Percentiles rank a stretch among this genome's conserved stretches.
phyloP scores from a whole-genome alignment of 2,888 invertebrate species.

The Cylloceria caligata region DNA sequence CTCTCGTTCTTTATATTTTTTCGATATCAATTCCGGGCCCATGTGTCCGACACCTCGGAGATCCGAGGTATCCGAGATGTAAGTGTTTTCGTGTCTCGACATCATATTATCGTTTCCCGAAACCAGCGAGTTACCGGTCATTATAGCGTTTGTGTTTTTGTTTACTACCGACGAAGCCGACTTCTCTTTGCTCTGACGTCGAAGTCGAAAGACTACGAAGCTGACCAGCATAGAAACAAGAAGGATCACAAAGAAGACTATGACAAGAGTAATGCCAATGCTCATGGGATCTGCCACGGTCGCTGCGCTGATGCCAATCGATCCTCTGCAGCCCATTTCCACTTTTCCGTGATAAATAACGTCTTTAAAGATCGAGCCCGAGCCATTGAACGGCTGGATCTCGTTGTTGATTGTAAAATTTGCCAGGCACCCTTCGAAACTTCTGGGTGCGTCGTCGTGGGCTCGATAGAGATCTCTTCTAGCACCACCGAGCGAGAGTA shows the following conservation, averaged over 20 bases:
- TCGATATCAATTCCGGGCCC: slow-evolving; percentile 94
- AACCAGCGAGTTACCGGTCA: slow-evolving; percentile 89
- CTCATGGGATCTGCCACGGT: slow-evolving; percentile 94
- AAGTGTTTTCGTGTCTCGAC: slow-evolving; percentile 89
- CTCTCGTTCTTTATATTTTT: slow-evolving; percentile 95
- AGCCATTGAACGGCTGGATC: slow-evolving; percentile 95
- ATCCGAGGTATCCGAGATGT: slow-evolving; percentile 87
- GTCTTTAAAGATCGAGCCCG: slow-evolving; percentile 92
- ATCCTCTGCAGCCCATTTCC: slow-evolving; percentile 90
- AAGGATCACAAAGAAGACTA: slow-evolving; percentile 96
- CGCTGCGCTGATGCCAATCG: slow-evolving; percentile 90
- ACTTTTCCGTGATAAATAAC: slow-evolving; percentile 90
- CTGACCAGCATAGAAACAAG: slow-evolving; percentile 95
- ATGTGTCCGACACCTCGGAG: slow-evolving; percentile 91
- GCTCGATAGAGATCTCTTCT: slow-evolving; percentile 87
- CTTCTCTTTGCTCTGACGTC: slow-evolving; percentile 95
- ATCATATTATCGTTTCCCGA: slow-evolving; percentile 90
- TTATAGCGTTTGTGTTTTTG: slow-evolving; percentile 92
- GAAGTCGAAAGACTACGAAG: slow-evolving; percentile 95
- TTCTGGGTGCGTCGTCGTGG: slow-evolving; percentile 85
- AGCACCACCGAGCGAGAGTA: slow-evolving; percentile 92
- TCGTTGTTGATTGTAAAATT: slow-evolving; percentile 96
- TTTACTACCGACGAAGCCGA: slow-evolving; percentile 90
- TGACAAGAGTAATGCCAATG: slow-evolving; percentile 96
- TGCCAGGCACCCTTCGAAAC: slow-evolving; percentile 95